phyloP scores from a whole-genome alignment of 2,888 invertebrate species.

The Plebejus anna region DNA sequence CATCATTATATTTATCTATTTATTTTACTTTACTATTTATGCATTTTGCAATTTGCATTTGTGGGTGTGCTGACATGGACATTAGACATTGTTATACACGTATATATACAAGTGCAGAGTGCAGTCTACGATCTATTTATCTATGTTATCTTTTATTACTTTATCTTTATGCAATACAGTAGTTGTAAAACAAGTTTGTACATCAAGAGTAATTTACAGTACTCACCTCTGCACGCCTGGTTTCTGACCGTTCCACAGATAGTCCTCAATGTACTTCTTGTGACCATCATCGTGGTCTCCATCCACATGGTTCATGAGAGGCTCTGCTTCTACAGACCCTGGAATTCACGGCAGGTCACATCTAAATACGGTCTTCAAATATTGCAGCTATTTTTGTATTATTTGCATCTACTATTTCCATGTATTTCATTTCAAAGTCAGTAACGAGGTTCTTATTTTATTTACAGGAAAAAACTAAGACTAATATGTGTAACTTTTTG shows the following conservation, averaged over 20 bases:
- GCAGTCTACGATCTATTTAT: slow-evolving; percentile 7
- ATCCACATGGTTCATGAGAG: slow-evolving; percentile 84
- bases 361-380: not conserved
- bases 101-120: slow-evolving; percentile 10
- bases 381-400: not conserved
- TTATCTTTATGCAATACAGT: not conserved
- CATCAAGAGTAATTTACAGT: not conserved
- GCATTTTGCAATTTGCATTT: slow-evolving; percentile 10
- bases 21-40: not conserved
- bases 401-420: not conserved
- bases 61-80: slow-evolving; percentile 3
- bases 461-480: not conserved
- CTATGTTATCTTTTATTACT: not conserved
- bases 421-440: not conserved
- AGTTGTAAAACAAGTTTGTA: slow-evolving; percentile 6
- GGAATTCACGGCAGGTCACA: slow-evolving; percentile 44
- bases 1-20: not conserved
- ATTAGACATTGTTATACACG: not conserved
- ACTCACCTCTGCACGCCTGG: slow-evolving; percentile 71
- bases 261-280: slow-evolving; percentile 74
- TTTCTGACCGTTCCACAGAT: slow-evolving; percentile 74
- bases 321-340: slow-evolving; percentile 86
- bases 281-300: slow-evolving; percentile 70
- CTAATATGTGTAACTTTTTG: too few relatives aligned
- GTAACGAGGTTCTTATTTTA: not conserved